These are phyloP conservation scores for Pristionchus fissidentatus DNA, from an alignment of 2,888 invertebrate genomes.

Conservation along the genomic window DNA sequence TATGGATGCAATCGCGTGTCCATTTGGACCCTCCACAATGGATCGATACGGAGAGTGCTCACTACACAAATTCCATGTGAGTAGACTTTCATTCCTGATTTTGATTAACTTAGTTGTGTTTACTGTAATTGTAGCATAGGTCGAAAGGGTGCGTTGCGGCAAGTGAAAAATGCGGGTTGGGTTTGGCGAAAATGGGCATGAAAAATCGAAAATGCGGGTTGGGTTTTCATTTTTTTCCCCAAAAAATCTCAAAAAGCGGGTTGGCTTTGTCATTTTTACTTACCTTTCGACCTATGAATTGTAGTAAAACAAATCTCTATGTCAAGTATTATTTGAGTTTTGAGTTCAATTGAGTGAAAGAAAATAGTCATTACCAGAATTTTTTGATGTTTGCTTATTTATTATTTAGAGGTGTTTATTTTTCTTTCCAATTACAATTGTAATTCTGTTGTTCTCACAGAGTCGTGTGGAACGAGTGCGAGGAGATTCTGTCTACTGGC, in stretches of 20 bases:
- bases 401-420: too few species aligned
- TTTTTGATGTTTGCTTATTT: too few species aligned
- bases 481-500: slow-evolving; percentile 40
- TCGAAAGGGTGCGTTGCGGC: too few species aligned
- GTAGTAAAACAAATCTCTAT: not conserved
- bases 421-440: too few species aligned
- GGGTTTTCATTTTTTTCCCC: too few species aligned
- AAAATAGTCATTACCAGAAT: not conserved
- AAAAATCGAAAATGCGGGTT: too few species aligned
- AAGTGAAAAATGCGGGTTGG: too few species aligned
- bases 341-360: not conserved
- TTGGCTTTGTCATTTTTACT: not conserved
- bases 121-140: not conserved
- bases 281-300: not conserved
- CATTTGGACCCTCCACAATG: slow-evolving; percentile 1
- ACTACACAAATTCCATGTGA: slow-evolving; percentile 41
- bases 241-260: too few species aligned
- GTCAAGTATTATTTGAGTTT: not conserved
- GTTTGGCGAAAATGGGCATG: too few species aligned
- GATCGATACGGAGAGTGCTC: slow-evolving; percentile 35
- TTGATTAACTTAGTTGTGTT: not conserved
- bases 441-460: not conserved
- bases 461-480: not conserved
- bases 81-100: not conserved
- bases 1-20: slow-evolving; percentile 19